phyloP scores from a whole-genome alignment of 2,888 invertebrate species.

The Limenitis camilla region DNA sequence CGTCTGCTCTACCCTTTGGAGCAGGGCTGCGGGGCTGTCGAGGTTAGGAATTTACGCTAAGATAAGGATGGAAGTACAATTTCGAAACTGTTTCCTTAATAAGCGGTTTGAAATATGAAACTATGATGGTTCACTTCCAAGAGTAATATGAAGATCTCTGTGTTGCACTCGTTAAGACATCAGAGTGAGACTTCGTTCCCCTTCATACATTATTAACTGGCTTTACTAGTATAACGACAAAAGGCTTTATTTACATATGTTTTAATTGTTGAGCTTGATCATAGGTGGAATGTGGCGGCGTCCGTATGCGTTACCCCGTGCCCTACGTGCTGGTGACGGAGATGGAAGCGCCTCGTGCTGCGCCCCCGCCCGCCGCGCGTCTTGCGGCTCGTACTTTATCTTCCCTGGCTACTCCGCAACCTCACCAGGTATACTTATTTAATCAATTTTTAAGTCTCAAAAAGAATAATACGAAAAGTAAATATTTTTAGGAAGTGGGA shows the following conservation, averaged over 20 bases:
- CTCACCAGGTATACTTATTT: slow-evolving; percentile 34
- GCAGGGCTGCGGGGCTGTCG: slow-evolving; percentile 74
- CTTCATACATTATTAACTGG: slow-evolving; percentile 65
- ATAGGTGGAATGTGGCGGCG: slow-evolving; percentile 85
- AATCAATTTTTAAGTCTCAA: neutral
- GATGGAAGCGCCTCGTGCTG: slow-evolving; percentile 78
- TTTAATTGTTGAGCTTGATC: slow-evolving; percentile 7
- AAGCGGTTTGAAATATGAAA: slow-evolving; percentile 39
- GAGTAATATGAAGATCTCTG: slow-evolving; percentile 70
- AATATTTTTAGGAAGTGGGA: slow-evolving; percentile 39
- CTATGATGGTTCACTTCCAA: slow-evolving; percentile 54
- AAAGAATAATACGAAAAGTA: neutral
- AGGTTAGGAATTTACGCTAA: slow-evolving; percentile 43
- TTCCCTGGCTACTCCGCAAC: slow-evolving; percentile 35
- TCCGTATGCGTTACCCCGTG: slow-evolving; percentile 96
- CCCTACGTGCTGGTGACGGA: slow-evolving; percentile 94
- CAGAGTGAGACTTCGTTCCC: slow-evolving; percentile 74
- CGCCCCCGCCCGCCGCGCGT: slow-evolving; percentile 36
- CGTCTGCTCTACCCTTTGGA: slow-evolving; percentile 93
- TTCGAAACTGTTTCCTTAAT: slow-evolving; percentile 43
- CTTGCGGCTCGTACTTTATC: slow-evolving; percentile 46
- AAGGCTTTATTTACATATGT: too few species aligned
- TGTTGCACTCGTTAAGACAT: slow-evolving; percentile 62
- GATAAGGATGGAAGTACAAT: slow-evolving; percentile 33
- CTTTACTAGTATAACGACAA: too few species aligned